Conservation (phyloP, 2,888 invertebrate genomes). For the Syritta pipiens region DNA sequence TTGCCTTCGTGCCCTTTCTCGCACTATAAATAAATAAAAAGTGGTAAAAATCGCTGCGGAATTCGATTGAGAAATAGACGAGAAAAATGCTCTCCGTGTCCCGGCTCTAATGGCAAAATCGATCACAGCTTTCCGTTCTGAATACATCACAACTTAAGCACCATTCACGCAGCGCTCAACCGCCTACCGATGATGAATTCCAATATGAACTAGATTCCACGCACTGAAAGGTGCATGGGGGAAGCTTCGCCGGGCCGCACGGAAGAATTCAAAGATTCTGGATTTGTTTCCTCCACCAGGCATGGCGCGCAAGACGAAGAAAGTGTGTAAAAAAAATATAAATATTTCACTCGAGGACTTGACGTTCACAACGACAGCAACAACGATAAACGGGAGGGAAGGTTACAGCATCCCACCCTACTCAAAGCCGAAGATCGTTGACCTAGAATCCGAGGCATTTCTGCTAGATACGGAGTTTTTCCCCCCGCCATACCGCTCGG, state of each 20-base stretch:
- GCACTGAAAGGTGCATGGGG: too few relatives aligned
- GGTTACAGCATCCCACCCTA: conserved; percentile 20
- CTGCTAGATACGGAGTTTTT: conserved; percentile 24
- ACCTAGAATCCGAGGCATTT: conserved; percentile 50
- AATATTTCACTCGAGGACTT: conserved; percentile 26
- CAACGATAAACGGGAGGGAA: conserved; percentile 12
- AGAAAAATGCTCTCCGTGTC: conserved; percentile 13
- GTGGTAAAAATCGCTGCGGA: not conserved
- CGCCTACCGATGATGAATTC: conserved; percentile 31
- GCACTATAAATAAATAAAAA: conserved; percentile 12
- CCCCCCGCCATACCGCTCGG: not conserved
- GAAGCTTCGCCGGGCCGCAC: not conserved
- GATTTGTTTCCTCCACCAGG: conserved; percentile 20
- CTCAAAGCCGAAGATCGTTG: conserved; percentile 48
- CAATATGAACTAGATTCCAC: conserved; percentile 34
- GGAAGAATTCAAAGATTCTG: conserved; percentile 23
- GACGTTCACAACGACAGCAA: too few relatives aligned
- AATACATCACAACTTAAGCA: conserved; percentile 18
- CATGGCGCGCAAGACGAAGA: conserved; percentile 1
- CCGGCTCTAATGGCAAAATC: conserved; percentile 33
- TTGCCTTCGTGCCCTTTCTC: not conserved
- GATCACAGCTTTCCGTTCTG: conserved; percentile 31
- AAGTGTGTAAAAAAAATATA: conserved; percentile 40
- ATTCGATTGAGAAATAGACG: conserved; percentile 15
- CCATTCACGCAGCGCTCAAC: conserved; percentile 10